Evolutionary conservation across 2,113 vertebrate species (phyloP).

Genomic region (Raja brachyura): DNA sequence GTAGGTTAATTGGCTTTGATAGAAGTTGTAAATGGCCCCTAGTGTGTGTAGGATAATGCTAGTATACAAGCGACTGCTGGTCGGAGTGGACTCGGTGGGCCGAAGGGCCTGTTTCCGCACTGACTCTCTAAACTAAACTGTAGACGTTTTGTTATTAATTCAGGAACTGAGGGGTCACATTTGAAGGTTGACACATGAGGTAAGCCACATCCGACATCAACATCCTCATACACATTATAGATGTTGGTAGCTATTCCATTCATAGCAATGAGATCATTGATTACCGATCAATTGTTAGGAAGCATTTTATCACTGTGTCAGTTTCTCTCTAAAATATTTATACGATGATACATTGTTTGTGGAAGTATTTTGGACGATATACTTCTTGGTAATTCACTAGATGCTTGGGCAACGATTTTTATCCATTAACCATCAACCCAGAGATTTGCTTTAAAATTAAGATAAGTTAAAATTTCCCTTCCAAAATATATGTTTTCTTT

Average conservation of each 20-base stretch:
- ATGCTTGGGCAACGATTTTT: neutral
- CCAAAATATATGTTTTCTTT: neutral
- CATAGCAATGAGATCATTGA: neutral
- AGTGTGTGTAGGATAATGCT: too few species aligned
- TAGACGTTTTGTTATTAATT: too few species aligned
- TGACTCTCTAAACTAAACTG: too few species aligned
- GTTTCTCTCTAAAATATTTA: neutral
- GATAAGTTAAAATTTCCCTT: neutral
- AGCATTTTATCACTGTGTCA: neutral
- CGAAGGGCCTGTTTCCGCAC: too few species aligned
- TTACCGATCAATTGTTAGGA: neutral
- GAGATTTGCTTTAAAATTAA: neutral
- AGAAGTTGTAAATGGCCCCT: too few species aligned
- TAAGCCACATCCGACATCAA: neutral
- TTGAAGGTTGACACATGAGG: neutral
- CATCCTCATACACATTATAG: neutral
- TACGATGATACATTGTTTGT: neutral
- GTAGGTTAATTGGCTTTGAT: too few species aligned
- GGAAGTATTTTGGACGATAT: neutral
- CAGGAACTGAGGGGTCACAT: neutral
- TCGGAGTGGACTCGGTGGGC: too few species aligned
- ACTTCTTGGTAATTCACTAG: neutral
- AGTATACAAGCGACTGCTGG: too few species aligned
- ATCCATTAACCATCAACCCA: neutral
- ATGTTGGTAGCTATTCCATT: neutral